Evolutionary conservation across 1,140 invertebrate genomes (phyloP), one percentile per base, ranked within the genome.

Genomic region (Diorhabda carinulata): DNA sequence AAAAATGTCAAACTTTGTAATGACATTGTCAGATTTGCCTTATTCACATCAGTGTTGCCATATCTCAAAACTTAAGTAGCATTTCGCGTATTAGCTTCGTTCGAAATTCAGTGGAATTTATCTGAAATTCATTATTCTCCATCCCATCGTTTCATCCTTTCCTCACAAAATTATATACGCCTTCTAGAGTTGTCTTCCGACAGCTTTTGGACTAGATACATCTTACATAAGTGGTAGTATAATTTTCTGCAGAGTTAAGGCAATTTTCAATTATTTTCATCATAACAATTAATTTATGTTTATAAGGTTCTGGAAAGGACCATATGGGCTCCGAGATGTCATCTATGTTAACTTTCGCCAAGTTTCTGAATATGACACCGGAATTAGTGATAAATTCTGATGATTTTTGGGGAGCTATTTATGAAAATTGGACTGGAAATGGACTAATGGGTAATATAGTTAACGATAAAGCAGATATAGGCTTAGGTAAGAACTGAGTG

Each of bases 371-470:
- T 64, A 84, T 85, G 72, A 86, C 84, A 52, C 80, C 82, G 0
- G 72, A 83, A 40, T 76, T 81, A 72, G 76, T 86, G 45, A 73
- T 86, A 10, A 79, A 82, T 61, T 82, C 85, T 64, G 77, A 78
- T 42, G 78, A 84, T 42, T 77, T 85, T 74, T 88, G 86, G 86
- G 86, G 86, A 4, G 82, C 85, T 70, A 84, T 87, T 64, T 86
- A 82, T 72, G 82, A 85, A 10, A 87, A 88, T 72, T 78, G 82
- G 66, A 85, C 85, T 5, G 86, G 86, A 47, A 82, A 84, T 66
- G 87, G 87, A 3, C 78, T 87, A 43, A 70, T 87, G 43, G 86
- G 87, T n/a, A 84, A 83, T 73, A 78, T 88, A 3, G 81, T 83
- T 9, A 80, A 82, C 73, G 86, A 87, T 72, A 78, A 79, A n/a